Conservation (phyloP, 2,113 vertebrate genomes). For the Amia ocellicauda region DNA sequence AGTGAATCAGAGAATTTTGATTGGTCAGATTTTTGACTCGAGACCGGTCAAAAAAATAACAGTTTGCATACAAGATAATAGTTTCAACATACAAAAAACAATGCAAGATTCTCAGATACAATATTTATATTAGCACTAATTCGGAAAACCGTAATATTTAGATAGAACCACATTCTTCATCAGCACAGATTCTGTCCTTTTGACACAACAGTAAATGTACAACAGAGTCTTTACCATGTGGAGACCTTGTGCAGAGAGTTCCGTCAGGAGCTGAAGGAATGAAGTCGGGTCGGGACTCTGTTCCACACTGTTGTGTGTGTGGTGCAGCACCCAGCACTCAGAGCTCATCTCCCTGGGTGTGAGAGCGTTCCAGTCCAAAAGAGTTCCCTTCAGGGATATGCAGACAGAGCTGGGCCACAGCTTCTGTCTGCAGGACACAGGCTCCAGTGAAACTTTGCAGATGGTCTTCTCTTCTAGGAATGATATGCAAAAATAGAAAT, state of each 20-base stretch:
- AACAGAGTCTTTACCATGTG: conserved; percentile 67
- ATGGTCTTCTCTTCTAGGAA: conserved; percentile 41
- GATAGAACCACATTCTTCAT: too few relatives aligned
- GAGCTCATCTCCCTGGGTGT: conserved; percentile 44
- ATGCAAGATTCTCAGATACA: too few relatives aligned
- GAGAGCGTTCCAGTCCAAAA: conserved; percentile 58
- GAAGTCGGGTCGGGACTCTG: conserved; percentile 19
- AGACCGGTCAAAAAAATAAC: too few relatives aligned
- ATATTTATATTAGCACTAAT: too few relatives aligned
- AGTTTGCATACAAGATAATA: too few relatives aligned
- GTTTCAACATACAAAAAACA: too few relatives aligned
- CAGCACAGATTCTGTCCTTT: too few relatives aligned
- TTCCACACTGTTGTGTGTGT: conserved; percentile 2
- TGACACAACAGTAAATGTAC: too few relatives aligned
- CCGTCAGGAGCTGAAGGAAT: conserved; percentile 64
- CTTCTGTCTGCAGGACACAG: conserved; percentile 68
- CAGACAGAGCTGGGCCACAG: conserved; percentile 53
- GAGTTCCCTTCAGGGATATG: conserved; percentile 68
- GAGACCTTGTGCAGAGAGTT: conserved; percentile 52
- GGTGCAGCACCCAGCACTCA: conserved; percentile 77
- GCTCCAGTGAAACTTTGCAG: conserved; percentile 71
- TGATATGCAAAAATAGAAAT: conserved; percentile 1
- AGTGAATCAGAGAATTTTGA: too few relatives aligned
- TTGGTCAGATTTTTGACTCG: too few relatives aligned
- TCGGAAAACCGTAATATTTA: too few relatives aligned